Percentiles rank a stretch among this genome's conserved stretches.
Evolutionary conservation across 2,797 vertebrate genomes (phyloP).

Genomic region (Gadopsis marmoratus): DNA sequence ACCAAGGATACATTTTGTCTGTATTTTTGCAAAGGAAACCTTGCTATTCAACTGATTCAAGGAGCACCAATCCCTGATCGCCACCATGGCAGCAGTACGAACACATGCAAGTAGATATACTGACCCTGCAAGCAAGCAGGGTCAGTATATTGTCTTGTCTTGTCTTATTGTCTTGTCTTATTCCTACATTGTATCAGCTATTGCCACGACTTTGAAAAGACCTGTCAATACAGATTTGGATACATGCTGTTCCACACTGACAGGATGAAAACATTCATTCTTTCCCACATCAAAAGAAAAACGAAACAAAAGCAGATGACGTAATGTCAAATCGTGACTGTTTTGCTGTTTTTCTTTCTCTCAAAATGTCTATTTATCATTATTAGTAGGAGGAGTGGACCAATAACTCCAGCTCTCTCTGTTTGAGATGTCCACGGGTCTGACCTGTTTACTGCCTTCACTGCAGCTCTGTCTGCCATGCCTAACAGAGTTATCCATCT

Average conservation of each 20-base stretch:
- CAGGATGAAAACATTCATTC: conserved; percentile 3
- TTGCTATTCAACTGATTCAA: conserved; percentile 38
- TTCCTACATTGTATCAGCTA: conserved; percentile 8
- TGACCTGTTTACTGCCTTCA: conserved; percentile 76
- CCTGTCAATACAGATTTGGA: conserved; percentile 10
- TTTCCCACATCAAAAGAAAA: conserved; percentile 1
- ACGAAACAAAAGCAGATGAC: conserved; percentile 33
- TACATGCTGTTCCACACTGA: conserved; percentile 9
- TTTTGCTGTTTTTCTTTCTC: conserved; percentile 28
- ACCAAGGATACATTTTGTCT: conserved; percentile 36
- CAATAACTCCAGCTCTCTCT: conserved; percentile 55
- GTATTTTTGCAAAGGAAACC: conserved; percentile 31
- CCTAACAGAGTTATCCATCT: conserved; percentile 80
- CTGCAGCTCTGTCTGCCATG: conserved; percentile 70
- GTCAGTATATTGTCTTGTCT: no score
- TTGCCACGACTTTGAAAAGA: conserved; percentile 15
- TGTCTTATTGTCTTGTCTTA: neutral
- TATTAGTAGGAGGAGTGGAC: conserved; percentile 59
- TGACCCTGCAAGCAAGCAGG: conserved; percentile 18
- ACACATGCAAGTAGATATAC: conserved; percentile 22
- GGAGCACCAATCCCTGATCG: conserved; percentile 24
- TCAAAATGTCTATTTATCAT: conserved; percentile 66
- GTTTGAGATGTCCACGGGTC: conserved; percentile 63
- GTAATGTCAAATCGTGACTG: conserved; percentile 37
- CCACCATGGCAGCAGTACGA: conserved; percentile 13